Percentiles rank a stretch among this genome's conserved stretches.
Conservation (phyloP, 2,113 vertebrate genomes). For the Solenodon paradoxus region DNA sequence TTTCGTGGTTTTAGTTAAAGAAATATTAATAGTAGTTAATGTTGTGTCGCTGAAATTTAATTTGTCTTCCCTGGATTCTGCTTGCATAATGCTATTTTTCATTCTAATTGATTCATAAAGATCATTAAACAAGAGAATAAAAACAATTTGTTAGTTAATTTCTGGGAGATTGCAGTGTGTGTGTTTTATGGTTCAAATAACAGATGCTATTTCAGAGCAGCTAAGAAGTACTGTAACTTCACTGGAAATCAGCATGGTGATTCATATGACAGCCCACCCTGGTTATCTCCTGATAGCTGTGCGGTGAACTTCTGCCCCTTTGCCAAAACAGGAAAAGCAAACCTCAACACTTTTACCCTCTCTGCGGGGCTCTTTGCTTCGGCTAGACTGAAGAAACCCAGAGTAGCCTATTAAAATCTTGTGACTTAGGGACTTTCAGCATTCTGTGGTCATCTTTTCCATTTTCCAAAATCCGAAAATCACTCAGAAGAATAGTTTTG, state of each 20-base stretch:
- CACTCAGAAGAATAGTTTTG: neutral
- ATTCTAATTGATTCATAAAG: constrained; percentile 77
- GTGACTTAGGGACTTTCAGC: neutral
- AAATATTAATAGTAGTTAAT: constrained; percentile 78
- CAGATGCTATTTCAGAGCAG: constrained; percentile 63
- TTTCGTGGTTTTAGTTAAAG: constrained; percentile 76
- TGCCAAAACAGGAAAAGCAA: neutral
- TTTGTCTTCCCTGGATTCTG: constrained; percentile 73
- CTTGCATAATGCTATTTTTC: constrained; percentile 67
- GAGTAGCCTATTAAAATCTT: neutral
- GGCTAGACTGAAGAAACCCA: neutral
- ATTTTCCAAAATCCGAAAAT: neutral
- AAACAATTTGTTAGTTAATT: constrained; percentile 76
- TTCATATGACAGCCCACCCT: neutral
- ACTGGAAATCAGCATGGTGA: neutral
- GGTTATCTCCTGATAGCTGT: neutral
- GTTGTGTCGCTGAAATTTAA: constrained; percentile 67
- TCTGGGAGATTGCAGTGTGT: constrained; percentile 60
- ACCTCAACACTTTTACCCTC: neutral
- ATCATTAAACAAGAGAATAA: constrained; percentile 76
- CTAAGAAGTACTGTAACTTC: neutral
- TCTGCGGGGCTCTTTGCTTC: neutral
- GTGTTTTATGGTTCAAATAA: constrained; percentile 72
- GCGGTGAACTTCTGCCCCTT: neutral
- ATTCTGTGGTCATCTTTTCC: neutral